Evolutionary conservation across 2,888 invertebrate genomes (phyloP), one percentile per base, ranked within the genome.

Genomic region (Diarsia rubi): DNA sequence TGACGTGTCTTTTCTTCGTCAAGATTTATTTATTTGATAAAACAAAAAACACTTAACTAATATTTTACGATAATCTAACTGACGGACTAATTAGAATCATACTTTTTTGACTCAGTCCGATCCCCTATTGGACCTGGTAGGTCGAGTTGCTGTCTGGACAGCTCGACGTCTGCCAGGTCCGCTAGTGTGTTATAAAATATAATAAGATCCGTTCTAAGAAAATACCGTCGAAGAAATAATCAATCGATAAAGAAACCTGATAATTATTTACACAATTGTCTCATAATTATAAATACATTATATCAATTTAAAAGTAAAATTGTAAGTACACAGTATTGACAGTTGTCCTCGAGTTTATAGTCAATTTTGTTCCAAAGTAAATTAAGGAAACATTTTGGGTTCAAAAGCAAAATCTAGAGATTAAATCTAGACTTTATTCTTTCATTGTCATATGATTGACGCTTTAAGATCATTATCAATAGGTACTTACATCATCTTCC

Each of bases 341-440:
- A 59, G 59, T 47, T 9, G 57, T 37, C 4, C 42, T 1, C 16
- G 52, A 11, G n/a, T n/a, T 0, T 54, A 37, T 19, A 63, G 31
- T 63, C 14, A 0, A 49, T 19, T 69, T 49, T 52, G 60, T 73
- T 47, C 42, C 49, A 49, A 69, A 69, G 60, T 69, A 69, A 73
- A 49, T 31, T 49, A n/a, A 5, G 12, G 27, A n/a, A 42, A 14
- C 19, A 14, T 60, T 69, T 62, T 49, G 73, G 73, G 73, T 62
- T 69, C 60, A 62, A 42, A 31, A 1, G 31, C 8, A 19, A 59
- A 59, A 31, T 31, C 31, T 19, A 19, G 19, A 19, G n/a, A n/a
- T n/a, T n/a, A n/a, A n/a, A n/a, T n/a, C 31, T 19, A 19, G 19
- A 19, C 3, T 19, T 3, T 16, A 16, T 8, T 57, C 2, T 27